Conservation (phyloP, 2,888 invertebrate genomes). For the Lampropteryx suffumata region DNA sequence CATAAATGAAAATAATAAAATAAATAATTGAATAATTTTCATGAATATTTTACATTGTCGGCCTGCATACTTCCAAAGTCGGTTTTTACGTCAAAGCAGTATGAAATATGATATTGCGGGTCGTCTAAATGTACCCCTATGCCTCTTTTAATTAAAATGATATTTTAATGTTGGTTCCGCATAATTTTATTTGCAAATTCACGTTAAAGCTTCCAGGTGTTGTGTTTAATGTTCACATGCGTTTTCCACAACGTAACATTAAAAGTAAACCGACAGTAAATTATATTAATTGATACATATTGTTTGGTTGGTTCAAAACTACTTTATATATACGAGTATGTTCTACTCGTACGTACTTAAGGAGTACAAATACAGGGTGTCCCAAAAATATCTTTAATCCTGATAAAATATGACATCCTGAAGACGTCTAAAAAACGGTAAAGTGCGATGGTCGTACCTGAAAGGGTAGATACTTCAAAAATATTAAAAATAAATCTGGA, state of each 20-base stretch:
- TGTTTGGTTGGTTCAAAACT: constrained; percentile 18
- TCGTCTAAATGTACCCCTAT: not conserved
- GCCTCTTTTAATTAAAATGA: constrained; percentile 19
- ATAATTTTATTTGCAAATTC: constrained; percentile 32
- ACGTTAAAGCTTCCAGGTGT: constrained; percentile 33
- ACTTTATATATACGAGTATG: not conserved
- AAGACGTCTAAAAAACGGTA: no score
- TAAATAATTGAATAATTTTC: not conserved
- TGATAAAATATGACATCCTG: no score
- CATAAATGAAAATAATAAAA: no score
- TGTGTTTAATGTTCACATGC: constrained; percentile 27
- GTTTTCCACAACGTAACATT: constrained; percentile 29
- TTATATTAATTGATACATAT: constrained; percentile 27
- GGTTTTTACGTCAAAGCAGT: no score
- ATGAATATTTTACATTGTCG: no score
- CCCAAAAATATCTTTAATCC: not conserved
- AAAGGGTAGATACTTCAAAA: no score
- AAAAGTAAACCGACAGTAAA: constrained; percentile 29
- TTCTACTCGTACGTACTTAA: not conserved
- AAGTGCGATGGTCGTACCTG: no score
- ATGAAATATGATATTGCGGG: no score
- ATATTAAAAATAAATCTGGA: no score
- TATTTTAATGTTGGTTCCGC: constrained; percentile 21
- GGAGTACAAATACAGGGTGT: not conserved
- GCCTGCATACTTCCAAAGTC: no score